Evolutionary conservation across 1,140 invertebrate genomes (phyloP).

Genomic region (Aphidius gifuensis): DNA sequence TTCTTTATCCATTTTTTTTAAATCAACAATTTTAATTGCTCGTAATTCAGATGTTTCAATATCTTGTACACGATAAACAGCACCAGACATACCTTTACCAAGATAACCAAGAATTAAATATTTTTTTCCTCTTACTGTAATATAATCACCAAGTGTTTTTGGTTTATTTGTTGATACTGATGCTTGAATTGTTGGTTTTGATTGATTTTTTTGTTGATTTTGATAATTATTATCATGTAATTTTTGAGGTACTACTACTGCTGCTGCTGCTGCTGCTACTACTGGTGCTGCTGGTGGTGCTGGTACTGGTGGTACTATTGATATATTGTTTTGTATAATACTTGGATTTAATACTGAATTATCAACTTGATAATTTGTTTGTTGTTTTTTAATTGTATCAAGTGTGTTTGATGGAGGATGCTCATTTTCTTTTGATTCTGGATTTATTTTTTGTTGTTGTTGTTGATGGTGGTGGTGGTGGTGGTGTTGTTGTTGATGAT

Average conservation of each 20-base stretch:
- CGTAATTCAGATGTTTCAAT: conserved; percentile 50
- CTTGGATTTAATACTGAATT: neutral
- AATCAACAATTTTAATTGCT: conserved; percentile 62
- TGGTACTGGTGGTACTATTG: too few species aligned
- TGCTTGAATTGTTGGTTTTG: conserved; percentile 12
- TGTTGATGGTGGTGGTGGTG: neutral
- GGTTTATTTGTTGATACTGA: conserved; percentile 27
- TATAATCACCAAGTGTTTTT: conserved; percentile 27
- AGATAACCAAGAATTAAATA: conserved; percentile 48
- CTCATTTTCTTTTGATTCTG: conserved; percentile 7
- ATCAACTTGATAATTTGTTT: neutral
- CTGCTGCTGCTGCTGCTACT: neutral
- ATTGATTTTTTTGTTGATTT: neutral
- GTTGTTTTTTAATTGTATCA: neutral
- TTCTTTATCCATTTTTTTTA: conserved; percentile 61
- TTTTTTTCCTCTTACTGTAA: conserved; percentile 41
- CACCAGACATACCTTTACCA: conserved; percentile 63
- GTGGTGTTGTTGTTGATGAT: too few species aligned
- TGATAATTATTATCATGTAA: neutral
- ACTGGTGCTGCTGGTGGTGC: neutral
- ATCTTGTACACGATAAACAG: conserved; percentile 57
- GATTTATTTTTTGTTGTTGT: neutral
- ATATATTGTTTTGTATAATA: neutral
- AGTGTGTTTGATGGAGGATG: neutral
- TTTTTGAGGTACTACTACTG: neutral